Percentiles rank a stretch among this genome's conserved stretches.
phyloP scores from a whole-genome alignment of 2,797 vertebrate species.

The Crenuchus spilurus region DNA sequence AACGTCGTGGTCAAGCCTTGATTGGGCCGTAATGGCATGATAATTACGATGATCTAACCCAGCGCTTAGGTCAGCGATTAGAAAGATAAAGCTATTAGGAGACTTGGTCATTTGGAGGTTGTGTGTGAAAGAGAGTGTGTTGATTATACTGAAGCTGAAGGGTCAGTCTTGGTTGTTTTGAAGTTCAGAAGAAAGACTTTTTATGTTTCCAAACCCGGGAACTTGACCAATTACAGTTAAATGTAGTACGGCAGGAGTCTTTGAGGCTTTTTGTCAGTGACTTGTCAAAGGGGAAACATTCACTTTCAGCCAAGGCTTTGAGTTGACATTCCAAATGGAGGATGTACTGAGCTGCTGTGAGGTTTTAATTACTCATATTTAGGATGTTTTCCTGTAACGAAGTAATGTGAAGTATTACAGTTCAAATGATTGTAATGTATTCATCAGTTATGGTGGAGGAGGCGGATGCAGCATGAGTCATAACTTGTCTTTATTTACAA shows the following conservation, averaged over 20 bases:
- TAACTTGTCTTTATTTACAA: too few species aligned
- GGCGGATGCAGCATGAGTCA: too few species aligned
- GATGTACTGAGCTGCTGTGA: neutral
- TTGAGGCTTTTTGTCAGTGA: neutral
- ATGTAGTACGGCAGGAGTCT: neutral
- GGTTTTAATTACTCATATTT: neutral
- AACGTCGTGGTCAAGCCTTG: neutral
- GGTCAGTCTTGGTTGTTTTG: neutral
- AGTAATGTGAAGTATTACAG: too few species aligned
- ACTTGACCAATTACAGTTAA: neutral
- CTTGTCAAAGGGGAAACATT: neutral
- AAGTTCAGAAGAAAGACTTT: conserved; percentile 1
- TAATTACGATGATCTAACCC: conserved; percentile 41
- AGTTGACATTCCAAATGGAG: neutral
- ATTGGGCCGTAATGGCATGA: conserved; percentile 42
- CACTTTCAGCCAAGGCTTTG: neutral
- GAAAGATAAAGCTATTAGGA: neutral
- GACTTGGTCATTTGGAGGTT: neutral
- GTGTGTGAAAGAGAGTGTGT: neutral
- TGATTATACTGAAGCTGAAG: neutral
- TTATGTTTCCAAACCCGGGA: neutral
- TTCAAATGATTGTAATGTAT: too few species aligned
- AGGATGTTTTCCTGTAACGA: too few species aligned
- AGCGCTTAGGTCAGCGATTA: neutral
- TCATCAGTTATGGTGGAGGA: too few species aligned